A percentile compares a stretch with the other conserved stretches of the same genome.
Conservation (phyloP, 2,888 invertebrate species). For the Arenicola marina region DNA sequence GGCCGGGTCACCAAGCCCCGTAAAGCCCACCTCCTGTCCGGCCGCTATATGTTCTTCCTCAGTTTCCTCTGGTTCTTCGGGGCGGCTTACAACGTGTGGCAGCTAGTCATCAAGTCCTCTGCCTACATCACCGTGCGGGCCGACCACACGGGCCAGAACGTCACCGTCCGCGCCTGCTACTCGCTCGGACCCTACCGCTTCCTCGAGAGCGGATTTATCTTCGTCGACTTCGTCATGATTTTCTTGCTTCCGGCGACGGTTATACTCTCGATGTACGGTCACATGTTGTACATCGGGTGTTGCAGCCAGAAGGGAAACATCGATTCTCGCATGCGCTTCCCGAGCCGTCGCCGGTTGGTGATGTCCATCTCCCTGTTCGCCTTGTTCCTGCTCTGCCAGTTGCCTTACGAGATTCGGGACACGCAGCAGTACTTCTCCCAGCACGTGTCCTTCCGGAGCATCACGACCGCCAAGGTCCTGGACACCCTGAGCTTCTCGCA, state of each 20-base stretch:
- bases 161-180: constrained; percentile 16
- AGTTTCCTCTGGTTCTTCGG: constrained; percentile 55
- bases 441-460: neutral
- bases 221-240: constrained; percentile 13
- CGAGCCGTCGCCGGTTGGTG: constrained; percentile 4
- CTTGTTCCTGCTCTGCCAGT: constrained; percentile 18
- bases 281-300: neutral
- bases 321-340: neutral
- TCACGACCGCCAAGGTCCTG: neutral
- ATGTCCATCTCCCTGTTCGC: constrained; percentile 11
- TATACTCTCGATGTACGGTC: constrained; percentile 6
- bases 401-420: constrained; percentile 19
- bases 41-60: constrained; percentile 51
- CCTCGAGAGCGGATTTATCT: constrained; percentile 10
- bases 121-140: neutral
- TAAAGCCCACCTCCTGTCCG: constrained; percentile 18
- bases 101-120: constrained; percentile 22
- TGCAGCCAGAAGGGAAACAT: neutral
- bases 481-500: constrained; percentile 18
- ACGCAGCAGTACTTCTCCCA: neutral
- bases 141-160: neutral
- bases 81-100: constrained; percentile 53
- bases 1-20: constrained; percentile 4
- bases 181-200: constrained; percentile 5
- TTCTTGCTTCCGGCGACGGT: constrained; percentile 13